Base-by-base conservation (phyloP, 2,888 invertebrate species). In the Pachydiplax longipennis region DNA sequence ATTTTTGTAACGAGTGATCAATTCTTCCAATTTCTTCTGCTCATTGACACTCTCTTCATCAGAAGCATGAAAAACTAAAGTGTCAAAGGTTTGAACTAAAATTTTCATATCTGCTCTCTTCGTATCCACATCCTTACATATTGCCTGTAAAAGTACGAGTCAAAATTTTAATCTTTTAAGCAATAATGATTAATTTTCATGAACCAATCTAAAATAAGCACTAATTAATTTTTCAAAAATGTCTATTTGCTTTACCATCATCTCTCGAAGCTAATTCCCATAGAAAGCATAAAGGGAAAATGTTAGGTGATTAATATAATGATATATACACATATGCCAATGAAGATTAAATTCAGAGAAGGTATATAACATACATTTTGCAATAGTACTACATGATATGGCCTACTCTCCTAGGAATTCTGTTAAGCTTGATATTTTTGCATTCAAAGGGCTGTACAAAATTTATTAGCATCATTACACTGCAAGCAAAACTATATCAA, bases 31-130 rank as follows among this genome's bases (percentile, higher is more conserved):
- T 93, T 96, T 96, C 91, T 96, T 95, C 93, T 98, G 98, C 94
- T 99, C 98, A 44, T 95, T 94, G 92, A 96, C 95, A 0, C 97
- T 97, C 94, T 98, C 97, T 82, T 95, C 95, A 93, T 98, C 97
- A 18, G 97, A 96, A 92, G 97, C 97, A 93, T 97, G 97, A 91
- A 97, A 96, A 35, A 97, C 96, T 91, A 99, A 95, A 92, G 97
- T 96, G 93, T 99, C 98, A 90, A 99, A 94, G 22, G 97, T 98
- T 94, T 98, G 98, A 0, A 98, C 98, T 91, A 99, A 95, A 98
- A 98, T 98, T 93, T 98, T 98, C 97, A 99, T 98, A 93, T 98
- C 98, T 94, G 98, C 98, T 44, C 98, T 96, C 93, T 98, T 97
- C 91, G 95, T 95, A 93, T 99, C 98, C 61, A 98, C 98, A 94